phyloP scores from a whole-genome alignment of 2,888 invertebrate species.

The Campoletis raptor region DNA sequence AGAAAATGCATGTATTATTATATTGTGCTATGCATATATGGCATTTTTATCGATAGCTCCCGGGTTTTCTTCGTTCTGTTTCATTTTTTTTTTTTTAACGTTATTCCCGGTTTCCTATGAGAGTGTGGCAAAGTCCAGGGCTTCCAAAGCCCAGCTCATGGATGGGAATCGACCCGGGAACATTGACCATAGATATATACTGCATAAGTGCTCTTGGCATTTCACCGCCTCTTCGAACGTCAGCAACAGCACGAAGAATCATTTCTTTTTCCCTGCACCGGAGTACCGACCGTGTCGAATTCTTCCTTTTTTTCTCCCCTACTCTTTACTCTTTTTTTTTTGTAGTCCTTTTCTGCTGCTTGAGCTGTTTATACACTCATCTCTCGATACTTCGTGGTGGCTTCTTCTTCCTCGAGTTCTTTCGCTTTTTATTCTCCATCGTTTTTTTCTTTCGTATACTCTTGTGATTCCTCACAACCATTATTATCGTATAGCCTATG shows the following conservation, averaged over 20 bases:
- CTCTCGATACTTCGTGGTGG: slow-evolving; percentile 39
- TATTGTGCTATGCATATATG: neutral
- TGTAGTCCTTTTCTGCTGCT: slow-evolving; percentile 37
- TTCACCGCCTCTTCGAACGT: slow-evolving; percentile 53
- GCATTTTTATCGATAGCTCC: slow-evolving; percentile 9
- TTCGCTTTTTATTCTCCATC: neutral
- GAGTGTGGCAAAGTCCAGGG: slow-evolving; percentile 36
- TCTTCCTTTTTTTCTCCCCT: slow-evolving; percentile 48
- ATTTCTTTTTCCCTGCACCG: slow-evolving; percentile 54
- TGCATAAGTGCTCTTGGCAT: slow-evolving; percentile 52
- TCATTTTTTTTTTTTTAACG: slow-evolving; percentile 1
- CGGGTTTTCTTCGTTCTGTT: neutral
- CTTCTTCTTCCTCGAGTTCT: slow-evolving; percentile 6
- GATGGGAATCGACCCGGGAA: slow-evolving; percentile 23
- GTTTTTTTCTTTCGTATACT: slow-evolving; percentile 1
- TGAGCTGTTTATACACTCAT: slow-evolving; percentile 39
- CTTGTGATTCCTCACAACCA: slow-evolving; percentile 28
- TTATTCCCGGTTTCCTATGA: slow-evolving; percentile 27
- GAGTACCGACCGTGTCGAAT: slow-evolving; percentile 69
- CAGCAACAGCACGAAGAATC: slow-evolving; percentile 56
- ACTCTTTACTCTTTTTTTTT: slow-evolving; percentile 14
- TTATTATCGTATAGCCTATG: slow-evolving; percentile 62
- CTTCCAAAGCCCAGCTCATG: slow-evolving; percentile 15
- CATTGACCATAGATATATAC: slow-evolving; percentile 30
- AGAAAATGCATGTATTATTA: neutral